phyloP scores from a whole-genome alignment of 2,888 invertebrate genomes.

The Parnassius mnemosyne region DNA sequence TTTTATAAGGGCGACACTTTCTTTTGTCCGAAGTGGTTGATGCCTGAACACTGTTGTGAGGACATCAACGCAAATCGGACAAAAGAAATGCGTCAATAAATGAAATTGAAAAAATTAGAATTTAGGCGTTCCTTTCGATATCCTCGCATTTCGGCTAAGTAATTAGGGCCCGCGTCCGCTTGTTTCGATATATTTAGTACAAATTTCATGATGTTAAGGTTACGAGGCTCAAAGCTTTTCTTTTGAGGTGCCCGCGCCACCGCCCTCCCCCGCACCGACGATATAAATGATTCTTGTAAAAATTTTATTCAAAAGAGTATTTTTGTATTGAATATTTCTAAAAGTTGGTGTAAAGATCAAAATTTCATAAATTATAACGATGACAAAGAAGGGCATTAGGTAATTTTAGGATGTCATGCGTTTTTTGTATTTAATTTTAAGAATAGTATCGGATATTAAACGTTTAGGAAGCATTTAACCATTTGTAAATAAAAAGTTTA shows the following conservation, averaged over 20 bases:
- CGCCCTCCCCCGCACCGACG: conserved; percentile 53
- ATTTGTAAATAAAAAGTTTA: conserved; percentile 83
- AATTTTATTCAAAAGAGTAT: conserved; percentile 81
- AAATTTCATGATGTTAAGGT: conserved; percentile 81
- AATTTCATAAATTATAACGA: conserved; percentile 81
- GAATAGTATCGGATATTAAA: conserved; percentile 82
- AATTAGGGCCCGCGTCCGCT: conserved; percentile 74
- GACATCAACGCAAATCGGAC: conserved; percentile 5
- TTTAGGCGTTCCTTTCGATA: conserved; percentile 78
- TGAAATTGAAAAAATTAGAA: conserved; percentile 58
- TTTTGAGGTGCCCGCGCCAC: conserved; percentile 66
- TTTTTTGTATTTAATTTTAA: conserved; percentile 82
- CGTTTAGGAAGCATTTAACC: conserved; percentile 85
- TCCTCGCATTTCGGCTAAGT: conserved; percentile 81
- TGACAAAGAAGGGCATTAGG: conserved; percentile 74
- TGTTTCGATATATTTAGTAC: conserved; percentile 79
- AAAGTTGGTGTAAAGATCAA: conserved; percentile 82
- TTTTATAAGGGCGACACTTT: conserved; percentile 53
- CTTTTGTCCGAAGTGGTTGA: conserved; percentile 36
- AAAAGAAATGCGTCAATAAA: conserved; percentile 29
- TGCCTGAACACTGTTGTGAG: not conserved
- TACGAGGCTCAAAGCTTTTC: conserved; percentile 81
- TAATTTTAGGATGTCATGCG: conserved; percentile 79
- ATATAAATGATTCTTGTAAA: conserved; percentile 76
- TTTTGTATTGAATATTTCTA: conserved; percentile 83